These are phyloP conservation scores for Girardinus metallicus DNA, from an alignment of 2,797 vertebrate genomes.

Conservation along the genomic window DNA sequence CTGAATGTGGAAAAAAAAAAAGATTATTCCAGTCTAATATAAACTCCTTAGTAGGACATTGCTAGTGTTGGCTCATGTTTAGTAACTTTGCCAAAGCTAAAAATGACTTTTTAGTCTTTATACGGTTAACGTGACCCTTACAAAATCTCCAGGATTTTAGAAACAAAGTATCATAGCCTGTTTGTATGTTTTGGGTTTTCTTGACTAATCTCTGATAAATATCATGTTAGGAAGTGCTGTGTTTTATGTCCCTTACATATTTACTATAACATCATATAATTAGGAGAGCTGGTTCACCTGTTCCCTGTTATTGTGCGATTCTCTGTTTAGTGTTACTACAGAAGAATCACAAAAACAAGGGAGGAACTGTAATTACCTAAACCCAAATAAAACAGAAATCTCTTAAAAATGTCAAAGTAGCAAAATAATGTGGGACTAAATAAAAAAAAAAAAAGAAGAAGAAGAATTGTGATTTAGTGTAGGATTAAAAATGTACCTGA, in stretches of 20 bases:
- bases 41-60: background rate
- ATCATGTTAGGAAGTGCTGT: background rate
- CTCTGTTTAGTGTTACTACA: conserved; percentile 4
- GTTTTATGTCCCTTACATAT: background rate
- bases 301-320: background rate
- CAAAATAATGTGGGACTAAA: background rate
- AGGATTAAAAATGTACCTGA: background rate
- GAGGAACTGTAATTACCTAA: background rate
- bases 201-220: conserved; percentile 2
- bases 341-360: background rate
- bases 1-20: background rate
- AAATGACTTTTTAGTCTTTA: background rate
- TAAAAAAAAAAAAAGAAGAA: background rate
- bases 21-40: background rate
- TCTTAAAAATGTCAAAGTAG: background rate
- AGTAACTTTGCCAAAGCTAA: background rate
- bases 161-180: background rate
- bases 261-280: background rate
- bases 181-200: conserved; percentile 6
- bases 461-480: background rate
- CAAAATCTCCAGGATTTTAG: background rate
- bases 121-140: background rate
- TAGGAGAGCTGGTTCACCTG: background rate
- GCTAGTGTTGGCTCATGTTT: background rate
- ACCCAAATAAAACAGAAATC: background rate